phyloP scores from a whole-genome alignment of 2,888 invertebrate species.

The Piscicola geometra region DNA sequence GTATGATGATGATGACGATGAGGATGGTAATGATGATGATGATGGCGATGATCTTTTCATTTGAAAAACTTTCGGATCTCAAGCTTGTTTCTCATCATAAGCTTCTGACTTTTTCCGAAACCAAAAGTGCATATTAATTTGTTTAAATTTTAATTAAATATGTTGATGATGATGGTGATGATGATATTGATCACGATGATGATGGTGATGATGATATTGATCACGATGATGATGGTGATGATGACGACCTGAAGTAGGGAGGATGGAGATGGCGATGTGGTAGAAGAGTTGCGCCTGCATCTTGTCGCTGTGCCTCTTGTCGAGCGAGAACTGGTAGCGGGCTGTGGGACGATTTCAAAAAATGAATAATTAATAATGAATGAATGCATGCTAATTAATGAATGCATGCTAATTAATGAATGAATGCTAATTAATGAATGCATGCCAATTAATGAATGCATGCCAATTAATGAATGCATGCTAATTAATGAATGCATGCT shows the following conservation, averaged over 20 bases:
- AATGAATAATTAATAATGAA: background rate
- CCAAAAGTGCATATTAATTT: too few relatives aligned
- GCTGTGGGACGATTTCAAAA: background rate
- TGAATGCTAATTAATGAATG: background rate
- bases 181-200: background rate
- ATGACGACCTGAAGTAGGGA: slow-evolving; percentile 1
- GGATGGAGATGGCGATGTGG: slow-evolving; percentile 12
- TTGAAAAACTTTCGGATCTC: too few relatives aligned
- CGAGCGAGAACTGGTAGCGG: background rate
- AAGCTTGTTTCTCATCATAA: too few relatives aligned
- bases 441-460: too few relatives aligned
- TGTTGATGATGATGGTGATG: background rate
- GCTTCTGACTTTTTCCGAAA: background rate
- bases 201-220: slow-evolving; percentile 11
- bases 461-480: too few relatives aligned
- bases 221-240: background rate
- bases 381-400: too few relatives aligned
- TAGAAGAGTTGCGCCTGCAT: slow-evolving; percentile 2
- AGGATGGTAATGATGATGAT: slow-evolving; percentile 14
- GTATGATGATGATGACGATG: background rate
- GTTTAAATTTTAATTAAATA: too few relatives aligned
- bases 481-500: too few relatives aligned
- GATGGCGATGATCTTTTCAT: background rate
- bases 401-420: too few relatives aligned
- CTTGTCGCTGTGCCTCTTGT: background rate